Conservation (phyloP, 2,888 invertebrate genomes). For the Rhogogaster chlorosoma region DNA sequence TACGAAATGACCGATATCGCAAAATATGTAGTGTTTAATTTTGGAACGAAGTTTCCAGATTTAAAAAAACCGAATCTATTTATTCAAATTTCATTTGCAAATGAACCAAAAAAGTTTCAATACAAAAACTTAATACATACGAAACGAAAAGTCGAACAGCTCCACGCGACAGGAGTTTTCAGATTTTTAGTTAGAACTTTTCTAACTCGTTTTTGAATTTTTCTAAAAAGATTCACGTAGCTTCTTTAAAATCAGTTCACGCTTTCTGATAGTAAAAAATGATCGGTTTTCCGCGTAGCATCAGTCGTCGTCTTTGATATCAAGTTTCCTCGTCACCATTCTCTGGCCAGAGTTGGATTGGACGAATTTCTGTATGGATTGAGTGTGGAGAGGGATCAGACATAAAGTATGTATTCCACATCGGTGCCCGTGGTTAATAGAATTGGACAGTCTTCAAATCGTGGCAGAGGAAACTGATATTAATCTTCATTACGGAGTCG, state of each 20-base stretch:
- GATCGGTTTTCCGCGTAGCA: neutral
- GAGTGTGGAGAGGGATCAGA: neutral
- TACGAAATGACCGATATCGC: neutral
- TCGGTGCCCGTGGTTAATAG: neutral
- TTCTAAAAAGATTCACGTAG: no score
- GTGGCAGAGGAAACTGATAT: conserved; percentile 40
- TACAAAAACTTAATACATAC: no score
- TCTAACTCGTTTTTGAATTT: no score
- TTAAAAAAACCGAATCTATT: no score
- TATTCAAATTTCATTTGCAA: no score
- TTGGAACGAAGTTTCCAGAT: no score
- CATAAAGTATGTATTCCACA: neutral
- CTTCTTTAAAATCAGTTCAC: neutral
- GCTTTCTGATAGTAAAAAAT: neutral
- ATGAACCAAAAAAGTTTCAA: no score
- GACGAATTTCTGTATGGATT: neutral
- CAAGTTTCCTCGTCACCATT: neutral
- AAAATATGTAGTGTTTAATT: neutral
- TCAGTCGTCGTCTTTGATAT: neutral
- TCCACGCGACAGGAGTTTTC: no score
- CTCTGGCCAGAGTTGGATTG: neutral
- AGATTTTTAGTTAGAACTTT: no score
- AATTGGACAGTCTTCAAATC: conserved; percentile 36
- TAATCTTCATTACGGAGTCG: conserved; percentile 49
- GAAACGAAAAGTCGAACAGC: no score